phyloP scores from a whole-genome alignment of 2,113 vertebrate genomes.

The Ceyx melanurus region DNA sequence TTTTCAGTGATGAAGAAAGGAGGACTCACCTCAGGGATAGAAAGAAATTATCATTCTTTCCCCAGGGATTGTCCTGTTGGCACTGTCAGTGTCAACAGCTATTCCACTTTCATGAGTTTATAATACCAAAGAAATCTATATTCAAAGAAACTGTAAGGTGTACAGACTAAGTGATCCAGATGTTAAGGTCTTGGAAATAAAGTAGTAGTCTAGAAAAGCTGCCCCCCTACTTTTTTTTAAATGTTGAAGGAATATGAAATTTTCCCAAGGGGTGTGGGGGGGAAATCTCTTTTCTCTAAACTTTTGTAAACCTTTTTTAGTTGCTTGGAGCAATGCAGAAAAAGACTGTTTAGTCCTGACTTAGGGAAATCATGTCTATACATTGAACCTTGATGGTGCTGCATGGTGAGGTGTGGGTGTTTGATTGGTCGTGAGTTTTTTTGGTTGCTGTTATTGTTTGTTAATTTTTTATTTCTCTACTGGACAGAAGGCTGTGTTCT shows the following conservation, averaged over 20 bases:
- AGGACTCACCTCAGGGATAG: not conserved
- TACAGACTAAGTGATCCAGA: not conserved
- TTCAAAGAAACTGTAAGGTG: not conserved
- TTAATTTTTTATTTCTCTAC: not conserved
- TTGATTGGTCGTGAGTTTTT: not conserved
- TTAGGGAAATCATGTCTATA: not conserved
- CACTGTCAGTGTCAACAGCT: accelerated
- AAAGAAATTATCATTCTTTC: not conserved
- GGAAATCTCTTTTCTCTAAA: not conserved
- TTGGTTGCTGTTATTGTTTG: not conserved
- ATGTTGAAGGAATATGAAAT: not conserved
- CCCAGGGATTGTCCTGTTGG: not conserved
- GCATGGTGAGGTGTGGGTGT: not conserved
- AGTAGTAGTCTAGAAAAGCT: not conserved
- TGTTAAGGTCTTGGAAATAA: not conserved
- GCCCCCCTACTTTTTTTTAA: not conserved
- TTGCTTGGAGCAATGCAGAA: not conserved
- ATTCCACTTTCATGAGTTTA: not conserved
- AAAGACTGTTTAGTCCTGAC: not conserved
- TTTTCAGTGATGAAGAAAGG: not conserved
- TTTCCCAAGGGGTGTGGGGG: not conserved
- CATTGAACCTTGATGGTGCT: not conserved
- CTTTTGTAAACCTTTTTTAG: not conserved
- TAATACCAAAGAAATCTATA: not conserved
- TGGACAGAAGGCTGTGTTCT: not conserved